These are phyloP conservation scores for Chrysolina oricalcia DNA, from an alignment of 2,888 invertebrate genomes.

Conservation along the genomic window DNA sequence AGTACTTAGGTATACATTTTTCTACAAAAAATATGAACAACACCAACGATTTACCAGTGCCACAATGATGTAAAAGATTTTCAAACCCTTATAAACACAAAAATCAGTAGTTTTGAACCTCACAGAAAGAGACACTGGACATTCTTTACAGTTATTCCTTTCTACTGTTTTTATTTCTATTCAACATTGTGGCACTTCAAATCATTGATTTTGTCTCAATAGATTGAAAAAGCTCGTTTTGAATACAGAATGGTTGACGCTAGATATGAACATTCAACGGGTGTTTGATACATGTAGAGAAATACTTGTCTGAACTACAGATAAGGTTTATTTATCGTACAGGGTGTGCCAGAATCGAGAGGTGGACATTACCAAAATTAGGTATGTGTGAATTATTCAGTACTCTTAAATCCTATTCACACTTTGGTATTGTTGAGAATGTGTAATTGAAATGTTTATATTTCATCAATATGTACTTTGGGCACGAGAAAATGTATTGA, in stretches of 20 bases:
- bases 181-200: background rate
- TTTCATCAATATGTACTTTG: too few relatives aligned
- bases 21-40: background rate
- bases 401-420: too few relatives aligned
- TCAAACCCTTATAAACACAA: background rate
- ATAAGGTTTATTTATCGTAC: slow-evolving; percentile 14
- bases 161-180: background rate
- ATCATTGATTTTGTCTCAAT: background rate
- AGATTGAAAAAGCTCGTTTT: slow-evolving; percentile 11
- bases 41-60: background rate
- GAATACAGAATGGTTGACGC: slow-evolving; percentile 14
- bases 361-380: background rate
- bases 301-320: slow-evolving; percentile 4
- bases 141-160: too few relatives aligned
- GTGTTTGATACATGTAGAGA: slow-evolving; percentile 10
- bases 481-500: too few relatives aligned
- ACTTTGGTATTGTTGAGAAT: too few relatives aligned
- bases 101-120: too few relatives aligned
- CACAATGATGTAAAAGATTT: background rate
- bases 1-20: background rate
- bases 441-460: too few relatives aligned
- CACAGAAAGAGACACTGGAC: background rate
- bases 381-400: too few relatives aligned
- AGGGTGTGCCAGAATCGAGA: background rate
- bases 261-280: background rate